Evolutionary conservation across 2,797 vertebrate species (phyloP).

Genomic region (Falco biarmicus): DNA sequence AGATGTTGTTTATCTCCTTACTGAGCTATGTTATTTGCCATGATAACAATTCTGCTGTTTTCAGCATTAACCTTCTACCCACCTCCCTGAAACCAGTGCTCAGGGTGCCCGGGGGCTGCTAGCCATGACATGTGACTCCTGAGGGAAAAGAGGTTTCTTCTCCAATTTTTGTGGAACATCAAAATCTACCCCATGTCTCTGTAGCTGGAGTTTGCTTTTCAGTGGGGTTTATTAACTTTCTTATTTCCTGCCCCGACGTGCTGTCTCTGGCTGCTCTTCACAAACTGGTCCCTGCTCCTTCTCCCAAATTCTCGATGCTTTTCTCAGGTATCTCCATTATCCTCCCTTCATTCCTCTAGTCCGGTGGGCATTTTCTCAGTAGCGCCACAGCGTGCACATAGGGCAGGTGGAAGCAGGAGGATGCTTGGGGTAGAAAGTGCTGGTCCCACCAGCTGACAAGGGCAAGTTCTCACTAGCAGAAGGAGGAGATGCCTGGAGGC

Average conservation of each 20-base stretch:
- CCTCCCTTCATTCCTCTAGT: not conserved
- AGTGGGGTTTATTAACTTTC: not conserved
- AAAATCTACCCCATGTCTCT: not conserved
- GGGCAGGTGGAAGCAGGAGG: not conserved
- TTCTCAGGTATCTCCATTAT: not conserved
- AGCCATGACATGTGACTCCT: not conserved
- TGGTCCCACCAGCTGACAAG: not conserved
- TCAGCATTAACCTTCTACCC: not conserved
- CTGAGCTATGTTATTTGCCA: not conserved
- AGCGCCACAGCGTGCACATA: rapidly evolving
- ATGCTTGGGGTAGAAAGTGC: not conserved
- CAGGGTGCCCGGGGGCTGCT: not conserved
- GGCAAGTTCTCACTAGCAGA: not conserved
- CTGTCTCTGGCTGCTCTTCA: not conserved
- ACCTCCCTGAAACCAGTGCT: not conserved
- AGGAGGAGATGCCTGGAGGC: not conserved
- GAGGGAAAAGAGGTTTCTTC: not conserved
- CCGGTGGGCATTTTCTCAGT: not conserved
- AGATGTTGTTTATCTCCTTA: not conserved
- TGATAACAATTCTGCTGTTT: not conserved
- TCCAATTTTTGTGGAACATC: not conserved
- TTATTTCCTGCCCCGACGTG: not conserved
- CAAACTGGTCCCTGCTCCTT: not conserved
- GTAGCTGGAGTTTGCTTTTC: not conserved
- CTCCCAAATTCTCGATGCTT: not conserved